Evolutionary conservation across 1,140 invertebrate genomes (phyloP).

Genomic region (Procambarus clarkii): DNA sequence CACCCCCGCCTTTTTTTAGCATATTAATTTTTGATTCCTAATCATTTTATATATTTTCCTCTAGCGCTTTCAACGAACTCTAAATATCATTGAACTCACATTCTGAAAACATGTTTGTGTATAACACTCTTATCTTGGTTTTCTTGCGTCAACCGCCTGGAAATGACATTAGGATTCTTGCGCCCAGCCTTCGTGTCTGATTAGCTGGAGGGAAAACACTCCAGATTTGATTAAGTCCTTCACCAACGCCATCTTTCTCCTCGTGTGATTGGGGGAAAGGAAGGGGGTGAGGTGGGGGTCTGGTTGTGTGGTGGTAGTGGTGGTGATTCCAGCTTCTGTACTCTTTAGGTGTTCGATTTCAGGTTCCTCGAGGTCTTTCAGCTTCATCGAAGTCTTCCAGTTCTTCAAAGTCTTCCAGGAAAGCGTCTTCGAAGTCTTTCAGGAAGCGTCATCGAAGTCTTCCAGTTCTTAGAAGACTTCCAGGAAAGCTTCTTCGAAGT

Average conservation of each 20-base stretch:
- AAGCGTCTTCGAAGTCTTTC: no score
- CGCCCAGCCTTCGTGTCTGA: slow-evolving; percentile 64
- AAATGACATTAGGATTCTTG: slow-evolving; percentile 67
- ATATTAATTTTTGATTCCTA: no score
- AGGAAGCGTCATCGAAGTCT: no score
- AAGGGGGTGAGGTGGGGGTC: not conserved
- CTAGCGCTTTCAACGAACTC: not conserved
- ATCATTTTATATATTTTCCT: no score
- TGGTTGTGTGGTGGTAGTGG: slow-evolving; percentile 5
- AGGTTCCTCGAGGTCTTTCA: no score
- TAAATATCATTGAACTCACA: slow-evolving; percentile 20
- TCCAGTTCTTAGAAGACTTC: no score
- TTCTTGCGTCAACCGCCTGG: slow-evolving; percentile 57
- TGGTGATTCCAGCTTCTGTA: not conserved
- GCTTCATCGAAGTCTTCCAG: no score
- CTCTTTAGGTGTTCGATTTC: no score
- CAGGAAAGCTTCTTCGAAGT: no score
- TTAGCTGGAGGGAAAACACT: slow-evolving; percentile 63
- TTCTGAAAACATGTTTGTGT: slow-evolving; percentile 66
- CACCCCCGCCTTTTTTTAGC: no score
- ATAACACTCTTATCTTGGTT: slow-evolving; percentile 39
- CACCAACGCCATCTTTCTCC: slow-evolving; percentile 59
- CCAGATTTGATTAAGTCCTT: slow-evolving; percentile 68
- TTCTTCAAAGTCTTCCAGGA: no score
- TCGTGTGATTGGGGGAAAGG: slow-evolving; percentile 45